Percentiles rank a stretch among this genome's conserved stretches.
Evolutionary conservation across 2,888 invertebrate genomes (phyloP).

Genomic region (Keiferia lycopersicella): DNA sequence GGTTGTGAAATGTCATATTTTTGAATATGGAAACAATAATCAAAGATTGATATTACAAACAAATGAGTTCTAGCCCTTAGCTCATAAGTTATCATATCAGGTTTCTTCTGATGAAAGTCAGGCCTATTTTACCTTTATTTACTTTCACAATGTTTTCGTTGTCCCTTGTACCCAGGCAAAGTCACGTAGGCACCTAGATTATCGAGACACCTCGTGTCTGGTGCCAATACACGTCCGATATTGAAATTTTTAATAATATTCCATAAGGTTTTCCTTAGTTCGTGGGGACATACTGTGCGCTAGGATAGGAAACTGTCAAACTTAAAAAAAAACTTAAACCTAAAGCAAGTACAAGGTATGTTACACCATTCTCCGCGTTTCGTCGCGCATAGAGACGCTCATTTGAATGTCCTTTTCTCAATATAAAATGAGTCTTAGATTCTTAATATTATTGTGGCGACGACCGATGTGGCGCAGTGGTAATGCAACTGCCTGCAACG

Average conservation of each 20-base stretch:
- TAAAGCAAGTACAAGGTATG: too few relatives aligned
- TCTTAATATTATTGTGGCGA: too few relatives aligned
- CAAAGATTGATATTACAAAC: too few relatives aligned
- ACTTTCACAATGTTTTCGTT: constrained; percentile 36
- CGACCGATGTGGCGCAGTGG: too few relatives aligned
- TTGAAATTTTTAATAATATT: constrained; percentile 50
- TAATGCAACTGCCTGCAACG: too few relatives aligned
- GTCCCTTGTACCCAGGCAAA: constrained; percentile 40
- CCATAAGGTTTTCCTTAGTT: constrained; percentile 39
- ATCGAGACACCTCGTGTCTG: constrained; percentile 37
- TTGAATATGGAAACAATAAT: too few relatives aligned
- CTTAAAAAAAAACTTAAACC: too few relatives aligned
- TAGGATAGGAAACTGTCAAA: background rate
- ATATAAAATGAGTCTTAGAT: too few relatives aligned
- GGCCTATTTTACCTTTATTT: background rate
- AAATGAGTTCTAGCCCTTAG: background rate
- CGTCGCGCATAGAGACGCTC: too few relatives aligned
- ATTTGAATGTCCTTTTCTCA: too few relatives aligned
- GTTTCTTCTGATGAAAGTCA: constrained; percentile 15
- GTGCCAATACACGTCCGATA: constrained; percentile 47
- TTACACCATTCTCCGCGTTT: too few relatives aligned
- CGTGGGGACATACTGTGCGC: background rate
- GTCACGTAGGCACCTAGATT: constrained; percentile 56
- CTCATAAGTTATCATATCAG: background rate
- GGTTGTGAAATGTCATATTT: too few relatives aligned